Percentiles rank a stretch among this genome's conserved stretches.
Conservation (phyloP, 2,797 vertebrate species). For the Rhadinocentrus ornatus region DNA sequence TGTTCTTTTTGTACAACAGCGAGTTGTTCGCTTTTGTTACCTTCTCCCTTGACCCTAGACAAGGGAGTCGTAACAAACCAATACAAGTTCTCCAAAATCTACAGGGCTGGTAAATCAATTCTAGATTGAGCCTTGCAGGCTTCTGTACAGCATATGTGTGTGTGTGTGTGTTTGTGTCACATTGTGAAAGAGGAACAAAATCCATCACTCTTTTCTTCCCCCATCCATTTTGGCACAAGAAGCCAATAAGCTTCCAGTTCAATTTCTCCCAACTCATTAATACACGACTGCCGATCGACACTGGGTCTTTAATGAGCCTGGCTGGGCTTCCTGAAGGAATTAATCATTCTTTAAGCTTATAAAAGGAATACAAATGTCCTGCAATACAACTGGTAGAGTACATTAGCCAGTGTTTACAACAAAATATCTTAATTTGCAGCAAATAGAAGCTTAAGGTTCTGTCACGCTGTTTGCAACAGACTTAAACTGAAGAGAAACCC, state of each 20-base stretch:
- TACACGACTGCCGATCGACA: constrained; percentile 38
- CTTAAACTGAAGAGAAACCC: too few species aligned
- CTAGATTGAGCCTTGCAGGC: neutral
- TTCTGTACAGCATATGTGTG: neutral
- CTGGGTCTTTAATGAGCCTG: constrained; percentile 47
- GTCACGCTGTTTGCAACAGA: too few species aligned
- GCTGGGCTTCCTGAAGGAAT: constrained; percentile 39
- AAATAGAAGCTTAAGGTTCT: too few species aligned
- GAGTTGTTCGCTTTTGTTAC: too few species aligned
- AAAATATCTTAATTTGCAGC: too few species aligned
- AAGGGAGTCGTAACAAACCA: too few species aligned
- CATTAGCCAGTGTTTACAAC: neutral
- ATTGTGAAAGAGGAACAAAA: too few species aligned
- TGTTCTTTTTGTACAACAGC: too few species aligned
- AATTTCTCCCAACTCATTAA: constrained; percentile 46
- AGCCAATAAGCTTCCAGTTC: constrained; percentile 9
- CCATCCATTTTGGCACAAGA: neutral
- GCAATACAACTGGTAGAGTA: neutral
- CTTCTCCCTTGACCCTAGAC: too few species aligned
- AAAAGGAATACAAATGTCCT: constrained; percentile 21
- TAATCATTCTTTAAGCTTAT: constrained; percentile 21
- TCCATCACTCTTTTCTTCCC: neutral
- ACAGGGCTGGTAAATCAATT: neutral
- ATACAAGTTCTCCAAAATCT: neutral
- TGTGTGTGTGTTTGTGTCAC: too few species aligned